phyloP scores from a whole-genome alignment of 2,113 vertebrate species.

The Myotis yumanensis region DNA sequence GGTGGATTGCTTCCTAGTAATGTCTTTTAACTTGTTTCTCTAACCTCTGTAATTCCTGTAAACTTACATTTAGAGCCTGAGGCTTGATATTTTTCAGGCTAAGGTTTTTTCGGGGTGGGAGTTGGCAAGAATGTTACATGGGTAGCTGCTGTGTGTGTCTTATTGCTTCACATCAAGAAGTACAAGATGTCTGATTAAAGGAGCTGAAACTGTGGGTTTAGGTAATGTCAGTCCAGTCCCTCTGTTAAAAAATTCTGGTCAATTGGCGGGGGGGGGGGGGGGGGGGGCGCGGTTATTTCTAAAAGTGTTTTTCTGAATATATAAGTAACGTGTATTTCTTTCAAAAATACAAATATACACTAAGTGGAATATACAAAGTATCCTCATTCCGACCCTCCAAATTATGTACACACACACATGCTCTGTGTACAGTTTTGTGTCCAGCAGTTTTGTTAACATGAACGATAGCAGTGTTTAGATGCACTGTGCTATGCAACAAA shows the following conservation, averaged over 20 bases:
- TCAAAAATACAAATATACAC: neutral
- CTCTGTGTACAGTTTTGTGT: neutral
- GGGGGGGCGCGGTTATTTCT: neutral
- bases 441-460: neutral
- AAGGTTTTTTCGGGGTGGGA: neutral
- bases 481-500: neutral
- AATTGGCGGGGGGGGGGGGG: neutral
- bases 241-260: slow-evolving; percentile 7
- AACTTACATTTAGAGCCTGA: neutral
- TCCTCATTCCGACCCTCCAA: neutral
- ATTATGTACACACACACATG: neutral
- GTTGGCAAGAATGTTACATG: neutral
- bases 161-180: neutral
- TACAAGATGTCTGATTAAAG: neutral
- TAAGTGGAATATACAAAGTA: slow-evolving; percentile 15
- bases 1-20: neutral
- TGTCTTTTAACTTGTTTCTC: neutral
- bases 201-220: neutral
- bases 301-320: slow-evolving; percentile 24
- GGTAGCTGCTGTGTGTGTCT: neutral
- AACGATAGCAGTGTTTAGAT: neutral
- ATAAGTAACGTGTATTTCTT: neutral
- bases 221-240: neutral
- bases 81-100: neutral
- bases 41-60: neutral